Conservation (phyloP, 2,113 vertebrate species). For the Platysternon megacephalum region DNA sequence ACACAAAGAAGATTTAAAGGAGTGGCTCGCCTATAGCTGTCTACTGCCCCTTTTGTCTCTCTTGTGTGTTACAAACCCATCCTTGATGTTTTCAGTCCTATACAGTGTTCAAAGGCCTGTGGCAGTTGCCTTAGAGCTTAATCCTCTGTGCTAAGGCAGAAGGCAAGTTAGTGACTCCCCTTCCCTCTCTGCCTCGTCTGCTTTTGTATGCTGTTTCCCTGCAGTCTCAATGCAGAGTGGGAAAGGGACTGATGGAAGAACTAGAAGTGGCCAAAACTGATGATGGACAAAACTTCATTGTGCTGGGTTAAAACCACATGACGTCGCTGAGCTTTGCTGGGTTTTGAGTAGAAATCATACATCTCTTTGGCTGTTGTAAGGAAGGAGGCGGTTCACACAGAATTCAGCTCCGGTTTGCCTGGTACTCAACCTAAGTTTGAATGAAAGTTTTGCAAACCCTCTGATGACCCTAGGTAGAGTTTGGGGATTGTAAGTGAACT, state of each 20-base stretch:
- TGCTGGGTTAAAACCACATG: background rate
- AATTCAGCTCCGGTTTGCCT: background rate
- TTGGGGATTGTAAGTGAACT: background rate
- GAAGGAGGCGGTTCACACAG: background rate
- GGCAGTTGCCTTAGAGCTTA: background rate
- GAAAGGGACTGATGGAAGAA: background rate
- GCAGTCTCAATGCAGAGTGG: fast-evolving
- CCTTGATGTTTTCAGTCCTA: background rate
- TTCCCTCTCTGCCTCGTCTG: background rate
- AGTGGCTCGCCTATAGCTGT: fast-evolving
- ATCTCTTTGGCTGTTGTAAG: background rate
- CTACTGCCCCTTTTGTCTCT: background rate
- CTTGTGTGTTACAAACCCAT: background rate
- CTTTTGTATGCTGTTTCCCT: background rate
- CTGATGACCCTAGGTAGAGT: background rate
- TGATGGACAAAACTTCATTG: background rate
- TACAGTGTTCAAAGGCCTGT: background rate
- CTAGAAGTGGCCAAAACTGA: background rate
- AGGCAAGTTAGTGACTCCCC: background rate
- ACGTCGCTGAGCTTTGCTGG: background rate
- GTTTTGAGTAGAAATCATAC: background rate
- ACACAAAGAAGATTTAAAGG: background rate
- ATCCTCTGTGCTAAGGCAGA: background rate
- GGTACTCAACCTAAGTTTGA: too few species aligned
- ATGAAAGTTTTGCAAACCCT: background rate